Evolutionary conservation across 2,797 vertebrate genomes (phyloP).

Genomic region (Gallirallus australis): DNA sequence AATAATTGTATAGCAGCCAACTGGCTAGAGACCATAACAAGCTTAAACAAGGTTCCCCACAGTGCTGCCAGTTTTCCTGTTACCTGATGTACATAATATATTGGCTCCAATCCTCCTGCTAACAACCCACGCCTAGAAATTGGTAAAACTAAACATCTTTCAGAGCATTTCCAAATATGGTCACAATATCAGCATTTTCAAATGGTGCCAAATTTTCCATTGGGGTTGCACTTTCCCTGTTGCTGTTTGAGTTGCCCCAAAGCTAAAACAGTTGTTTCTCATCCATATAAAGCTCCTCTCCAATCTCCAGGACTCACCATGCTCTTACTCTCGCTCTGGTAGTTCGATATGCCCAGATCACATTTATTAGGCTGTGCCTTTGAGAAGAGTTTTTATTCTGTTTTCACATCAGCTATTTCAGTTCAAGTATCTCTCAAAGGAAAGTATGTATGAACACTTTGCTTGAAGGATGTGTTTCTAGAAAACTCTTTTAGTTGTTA

Average conservation of each 20-base stretch:
- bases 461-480: constrained; percentile 38
- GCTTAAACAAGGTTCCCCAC: constrained; percentile 63
- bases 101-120: constrained; percentile 23
- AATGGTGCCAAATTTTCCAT: constrained; percentile 9
- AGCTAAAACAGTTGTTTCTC: background rate
- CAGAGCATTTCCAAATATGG: constrained; percentile 42
- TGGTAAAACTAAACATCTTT: constrained; percentile 19
- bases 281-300: background rate
- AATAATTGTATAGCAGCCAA: constrained; percentile 59
- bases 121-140: constrained; percentile 30
- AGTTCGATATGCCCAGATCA: background rate
- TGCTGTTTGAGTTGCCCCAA: background rate
- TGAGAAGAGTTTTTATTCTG: background rate
- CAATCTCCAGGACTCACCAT: background rate
- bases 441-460: background rate
- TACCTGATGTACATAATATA: constrained; percentile 54
- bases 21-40: constrained; percentile 57
- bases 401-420: constrained; percentile 1
- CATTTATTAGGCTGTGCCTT: background rate
- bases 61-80: constrained; percentile 56
- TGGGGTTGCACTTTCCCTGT: background rate
- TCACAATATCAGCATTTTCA: constrained; percentile 21
- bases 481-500: constrained; percentile 25
- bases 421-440: background rate
- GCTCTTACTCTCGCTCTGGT: background rate